Percentiles rank a stretch among this genome's conserved stretches.
Conservation (phyloP, 37 sponge, comb jelly and placozoan species). For the Petrosia ficiformis region DNA sequence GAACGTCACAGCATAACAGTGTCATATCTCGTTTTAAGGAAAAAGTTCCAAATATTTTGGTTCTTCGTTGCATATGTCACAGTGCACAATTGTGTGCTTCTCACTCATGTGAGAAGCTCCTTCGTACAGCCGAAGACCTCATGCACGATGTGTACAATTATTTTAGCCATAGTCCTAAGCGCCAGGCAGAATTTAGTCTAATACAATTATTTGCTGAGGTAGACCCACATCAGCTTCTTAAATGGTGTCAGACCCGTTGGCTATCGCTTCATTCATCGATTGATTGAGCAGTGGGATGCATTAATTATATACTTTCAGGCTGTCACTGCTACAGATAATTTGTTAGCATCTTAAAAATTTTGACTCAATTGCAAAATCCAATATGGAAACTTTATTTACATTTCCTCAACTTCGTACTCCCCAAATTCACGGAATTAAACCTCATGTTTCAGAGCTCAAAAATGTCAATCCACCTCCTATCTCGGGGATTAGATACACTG, state of each 20-base stretch:
- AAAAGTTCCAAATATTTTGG: constrained; percentile 22
- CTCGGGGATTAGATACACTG: neutral
- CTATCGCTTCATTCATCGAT: constrained; percentile 14
- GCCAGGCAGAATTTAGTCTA: constrained; percentile 25
- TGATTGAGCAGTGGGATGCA: constrained; percentile 50
- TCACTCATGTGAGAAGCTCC: constrained; percentile 23
- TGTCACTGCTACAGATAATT: neutral
- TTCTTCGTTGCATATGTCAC: constrained; percentile 40
- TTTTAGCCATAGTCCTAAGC: constrained; percentile 26
- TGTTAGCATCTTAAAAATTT: constrained; percentile 22
- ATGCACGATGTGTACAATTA: constrained; percentile 30
- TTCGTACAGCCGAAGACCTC: constrained; percentile 30
- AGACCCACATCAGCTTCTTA: constrained; percentile 23
- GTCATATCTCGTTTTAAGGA: neutral
- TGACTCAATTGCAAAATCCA: constrained; percentile 19
- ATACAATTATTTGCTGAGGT: constrained; percentile 35
- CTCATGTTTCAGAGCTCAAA: constrained; percentile 16
- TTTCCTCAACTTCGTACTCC: constrained; percentile 19
- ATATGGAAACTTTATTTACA: constrained; percentile 28
- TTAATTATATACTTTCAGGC: constrained; percentile 18
- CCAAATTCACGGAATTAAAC: constrained; percentile 36
- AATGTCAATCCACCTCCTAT: constrained; percentile 10
- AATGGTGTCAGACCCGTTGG: constrained; percentile 36
- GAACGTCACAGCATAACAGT: constrained; percentile 20
- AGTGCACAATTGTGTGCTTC: constrained; percentile 21